Percentiles rank a stretch among this genome's conserved stretches.
These are phyloP conservation scores for Mechanitis messenoides DNA, from an alignment of 2,888 invertebrate species.

Conservation along the genomic window DNA sequence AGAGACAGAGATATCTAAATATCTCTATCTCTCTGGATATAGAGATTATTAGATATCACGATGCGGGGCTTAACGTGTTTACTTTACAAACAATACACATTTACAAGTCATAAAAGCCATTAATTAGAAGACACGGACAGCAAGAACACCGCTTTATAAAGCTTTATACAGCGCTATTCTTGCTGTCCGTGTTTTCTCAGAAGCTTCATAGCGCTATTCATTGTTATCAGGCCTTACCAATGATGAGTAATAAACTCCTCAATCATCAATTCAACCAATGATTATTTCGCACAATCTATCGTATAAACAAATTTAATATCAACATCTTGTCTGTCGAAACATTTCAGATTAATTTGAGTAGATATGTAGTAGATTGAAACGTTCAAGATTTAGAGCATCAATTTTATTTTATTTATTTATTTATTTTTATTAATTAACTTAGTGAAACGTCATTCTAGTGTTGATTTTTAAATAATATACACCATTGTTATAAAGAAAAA, in stretches of 20 bases:
- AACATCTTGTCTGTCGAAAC: neutral
- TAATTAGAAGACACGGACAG: neutral
- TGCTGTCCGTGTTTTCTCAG: no score
- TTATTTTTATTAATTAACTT: neutral
- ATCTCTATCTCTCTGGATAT: no score
- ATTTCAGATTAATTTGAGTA: neutral
- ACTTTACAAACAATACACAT: no score
- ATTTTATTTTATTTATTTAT: neutral
- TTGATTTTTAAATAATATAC: no score
- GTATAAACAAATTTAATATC: conserved; percentile 1
- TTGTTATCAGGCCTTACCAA: neutral
- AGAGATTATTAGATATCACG: no score
- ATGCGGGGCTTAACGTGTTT: no score
- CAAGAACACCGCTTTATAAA: neutral
- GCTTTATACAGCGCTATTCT: no score
- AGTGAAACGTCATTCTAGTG: no score
- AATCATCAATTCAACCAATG: neutral
- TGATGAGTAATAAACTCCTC: neutral
- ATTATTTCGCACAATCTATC: neutral
- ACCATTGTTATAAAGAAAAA: no score
- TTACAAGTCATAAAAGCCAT: neutral
- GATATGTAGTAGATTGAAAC: neutral
- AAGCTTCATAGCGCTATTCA: neutral
- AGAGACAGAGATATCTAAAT: no score
- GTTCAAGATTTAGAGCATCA: neutral